Base-by-base conservation (phyloP, 2,797 vertebrate species). In the Thaleichthys pacificus region DNA sequence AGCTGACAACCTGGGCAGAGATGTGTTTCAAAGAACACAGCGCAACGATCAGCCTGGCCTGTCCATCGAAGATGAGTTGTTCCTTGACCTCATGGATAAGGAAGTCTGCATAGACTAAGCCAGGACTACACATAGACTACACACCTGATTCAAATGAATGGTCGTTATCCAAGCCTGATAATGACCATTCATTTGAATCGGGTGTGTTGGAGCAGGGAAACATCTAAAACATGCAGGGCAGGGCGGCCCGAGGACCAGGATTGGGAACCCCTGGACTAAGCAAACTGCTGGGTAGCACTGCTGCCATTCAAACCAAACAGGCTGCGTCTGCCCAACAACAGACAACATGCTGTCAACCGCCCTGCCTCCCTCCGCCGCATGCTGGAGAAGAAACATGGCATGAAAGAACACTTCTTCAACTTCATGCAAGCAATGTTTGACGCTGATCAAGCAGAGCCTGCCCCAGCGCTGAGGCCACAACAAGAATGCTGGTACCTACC, bases 401-500 rank as follows among this genome's bases (percentile, higher is more conserved):
- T 77, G 60, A 63, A 19, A 62, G 17, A 66, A 0, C 71, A 69
- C 0, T 76, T 73, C 7, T 7, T 42, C 1, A 6, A 71, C 21
- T 79, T 79, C 56, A 76, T 79, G 74, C 54, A 77, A 12, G n/a
- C 21, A 3, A 67, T 76, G 38, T 0, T 73, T 0, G 38, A 74
- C 0, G 38, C 17, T 2, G 61, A 69, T 15, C 77, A 74, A 22
- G 74, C 74, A 28, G 77, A 74, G 6, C 2, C 1, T 0, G 54
- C 74, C 1, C 68, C 64, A 19, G 8, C 64, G 5, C 12, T 74
- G 0, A 2, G 15, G 0, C 5, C 64, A 14, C 60, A 22, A 0
- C 38, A 75, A 30, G 73, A 76, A 14, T 35, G 24, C 8, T 76
- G 76, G 80, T 78, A 76, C 4, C 32, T 78, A 8, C 68, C 73